Evolutionary conservation across 1,140 invertebrate genomes (phyloP), one percentile per base, ranked within the genome.

Genomic region (Temnothorax nylanderi): DNA sequence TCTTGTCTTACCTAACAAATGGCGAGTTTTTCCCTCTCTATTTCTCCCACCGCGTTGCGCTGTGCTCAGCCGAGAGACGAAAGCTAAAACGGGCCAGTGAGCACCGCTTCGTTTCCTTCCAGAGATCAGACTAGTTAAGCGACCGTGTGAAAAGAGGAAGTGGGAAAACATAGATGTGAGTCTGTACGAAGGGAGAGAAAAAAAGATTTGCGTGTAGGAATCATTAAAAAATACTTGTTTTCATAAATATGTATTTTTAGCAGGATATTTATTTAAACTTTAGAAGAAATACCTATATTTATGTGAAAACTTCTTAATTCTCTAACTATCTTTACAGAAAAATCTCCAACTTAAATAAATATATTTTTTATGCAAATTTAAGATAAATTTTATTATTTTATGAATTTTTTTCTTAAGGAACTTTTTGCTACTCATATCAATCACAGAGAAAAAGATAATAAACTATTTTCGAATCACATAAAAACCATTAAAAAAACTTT

Each of bases 71-170:
- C 21, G 49, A 75, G 81, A 91, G 77, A 90, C 74, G 76, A 88
- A 89, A 90, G 87, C 86, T 92, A 91, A 92, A 92, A 91, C 89
- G 82, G 89, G 84, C 89, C 90, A 90, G 85, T 87, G 86, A 91
- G 80, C 88, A 85, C 69, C 75, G 80, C 76, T 62, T 76, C 58
- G 71, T 85, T 89, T 89, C 88, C 88, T 89, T 65, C 37, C 60
- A 60, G 65, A 81, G 26, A 41, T 64, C 21, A 26, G 67, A 81
- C 77, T 81, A 67, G 64, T 81, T 81, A 71, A 74, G 54, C 78
- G 65, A 81, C 65, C 69, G 69, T 75, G 80, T n/a, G 80, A 84
- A 84, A 74, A 80, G 77, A 82, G 76, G 76, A 85, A 76, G 34
- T 85, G 72, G 21, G 67, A 56, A 78, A 76, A 80, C n/a, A 60